Percentiles rank a stretch among this genome's conserved stretches.
These are phyloP conservation scores for Dendronephthya gigantea DNA, from an alignment of 64 coral and sea anemone species.

Conservation along the genomic window DNA sequence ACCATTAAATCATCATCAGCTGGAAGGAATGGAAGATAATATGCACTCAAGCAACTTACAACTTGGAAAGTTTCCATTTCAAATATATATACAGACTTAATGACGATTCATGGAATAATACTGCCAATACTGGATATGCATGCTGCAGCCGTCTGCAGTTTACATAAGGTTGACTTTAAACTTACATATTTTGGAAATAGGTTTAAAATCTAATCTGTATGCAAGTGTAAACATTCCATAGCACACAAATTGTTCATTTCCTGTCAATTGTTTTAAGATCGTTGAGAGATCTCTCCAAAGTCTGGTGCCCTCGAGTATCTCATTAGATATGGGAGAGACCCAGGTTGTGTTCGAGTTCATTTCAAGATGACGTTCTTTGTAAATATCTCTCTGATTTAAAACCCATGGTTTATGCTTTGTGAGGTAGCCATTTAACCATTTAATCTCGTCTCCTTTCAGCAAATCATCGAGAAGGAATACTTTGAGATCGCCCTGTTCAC, in stretches of 20 bases:
- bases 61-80: too few relatives aligned
- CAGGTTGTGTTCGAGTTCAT: constrained; percentile 27
- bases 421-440: background rate
- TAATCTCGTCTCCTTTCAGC: background rate
- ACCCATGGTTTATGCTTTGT: background rate
- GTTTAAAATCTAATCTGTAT: constrained; percentile 69
- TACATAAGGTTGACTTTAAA: too few relatives aligned
- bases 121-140: too few relatives aligned
- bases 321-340: constrained; percentile 49
- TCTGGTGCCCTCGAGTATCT: constrained; percentile 47
- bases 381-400: background rate
- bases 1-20: constrained; percentile 49
- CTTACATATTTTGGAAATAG: constrained; percentile 19
- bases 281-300: constrained; percentile 45
- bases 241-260: constrained; percentile 42
- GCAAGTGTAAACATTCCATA: constrained; percentile 58
- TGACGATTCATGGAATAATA: too few relatives aligned
- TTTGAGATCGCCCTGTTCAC: background rate
- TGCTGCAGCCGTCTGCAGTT: too few relatives aligned
- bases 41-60: too few relatives aligned
- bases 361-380: background rate
- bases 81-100: too few relatives aligned
- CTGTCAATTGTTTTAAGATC: constrained; percentile 25
- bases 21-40: constrained; percentile 4
- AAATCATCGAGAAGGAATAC: background rate